phyloP scores from a whole-genome alignment of 2,797 vertebrate species.

The Arctocebus calabarensis region DNA sequence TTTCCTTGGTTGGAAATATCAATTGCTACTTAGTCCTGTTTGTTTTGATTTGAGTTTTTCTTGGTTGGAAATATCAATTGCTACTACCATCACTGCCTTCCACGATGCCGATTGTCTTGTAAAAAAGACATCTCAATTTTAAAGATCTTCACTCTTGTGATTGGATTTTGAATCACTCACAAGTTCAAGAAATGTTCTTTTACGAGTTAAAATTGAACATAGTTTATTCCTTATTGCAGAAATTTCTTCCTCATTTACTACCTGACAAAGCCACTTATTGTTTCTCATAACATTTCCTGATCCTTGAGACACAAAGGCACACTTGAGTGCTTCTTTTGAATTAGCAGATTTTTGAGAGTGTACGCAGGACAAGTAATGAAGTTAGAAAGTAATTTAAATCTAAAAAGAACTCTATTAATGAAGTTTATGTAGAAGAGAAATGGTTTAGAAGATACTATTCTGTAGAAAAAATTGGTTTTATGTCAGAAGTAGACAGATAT shows the following conservation, averaged over 20 bases:
- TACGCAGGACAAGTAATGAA: conserved; percentile 63
- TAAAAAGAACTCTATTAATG: conserved; percentile 76
- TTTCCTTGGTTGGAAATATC: conserved; percentile 23
- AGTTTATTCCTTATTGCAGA: conserved; percentile 59
- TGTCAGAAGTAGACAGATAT: conserved; percentile 52
- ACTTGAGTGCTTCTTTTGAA: conserved; percentile 77
- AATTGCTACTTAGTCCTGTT: too few relatives aligned
- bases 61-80: conserved; percentile 12
- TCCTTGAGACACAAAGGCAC: conserved; percentile 72
- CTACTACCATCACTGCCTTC: neutral
- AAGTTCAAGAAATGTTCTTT: conserved; percentile 67
- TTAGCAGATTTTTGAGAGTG: conserved; percentile 71
- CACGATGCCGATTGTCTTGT: neutral
- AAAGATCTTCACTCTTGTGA: conserved; percentile 55
- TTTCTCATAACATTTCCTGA: conserved; percentile 75
- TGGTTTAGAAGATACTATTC: conserved; percentile 62
- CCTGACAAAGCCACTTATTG: conserved; percentile 75
- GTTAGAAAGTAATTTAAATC: conserved; percentile 81
- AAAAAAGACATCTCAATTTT: conserved; percentile 71
- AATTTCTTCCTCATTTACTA: conserved; percentile 59
- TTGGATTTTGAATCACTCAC: conserved; percentile 61
- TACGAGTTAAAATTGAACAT: conserved; percentile 62
- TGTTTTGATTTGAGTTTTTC: neutral
- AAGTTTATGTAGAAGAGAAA: conserved; percentile 69
- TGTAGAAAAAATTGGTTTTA: conserved; percentile 66